Percentiles rank a stretch among this genome's conserved stretches.
Evolutionary conservation across 2,888 invertebrate genomes (phyloP).

Genomic region (Mactromeris polynyma): DNA sequence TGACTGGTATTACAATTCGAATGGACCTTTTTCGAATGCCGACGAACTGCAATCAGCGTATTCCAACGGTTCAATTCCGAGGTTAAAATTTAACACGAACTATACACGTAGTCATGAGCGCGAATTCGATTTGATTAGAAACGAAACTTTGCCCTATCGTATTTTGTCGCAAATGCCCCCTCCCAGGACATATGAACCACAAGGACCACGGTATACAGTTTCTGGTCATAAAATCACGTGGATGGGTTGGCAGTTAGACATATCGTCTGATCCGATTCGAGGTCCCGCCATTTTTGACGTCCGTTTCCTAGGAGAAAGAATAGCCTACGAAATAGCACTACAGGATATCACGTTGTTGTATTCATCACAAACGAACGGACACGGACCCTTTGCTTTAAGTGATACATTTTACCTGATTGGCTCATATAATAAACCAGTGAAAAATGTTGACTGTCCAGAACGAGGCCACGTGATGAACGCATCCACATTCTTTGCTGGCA

Average conservation of each 20-base stretch:
- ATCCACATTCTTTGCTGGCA: constrained; percentile 30
- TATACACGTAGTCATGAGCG: constrained; percentile 26
- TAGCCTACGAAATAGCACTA: constrained; percentile 76
- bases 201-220: constrained; percentile 72
- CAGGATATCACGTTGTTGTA: constrained; percentile 73
- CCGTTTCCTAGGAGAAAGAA: constrained; percentile 68
- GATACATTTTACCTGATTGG: constrained; percentile 68
- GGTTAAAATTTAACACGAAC: constrained; percentile 49
- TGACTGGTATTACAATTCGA: constrained; percentile 60
- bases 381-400: constrained; percentile 58
- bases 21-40: constrained; percentile 63
- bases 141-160: constrained; percentile 45
- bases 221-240: constrained; percentile 67
- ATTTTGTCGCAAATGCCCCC: constrained; percentile 64
- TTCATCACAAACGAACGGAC: constrained; percentile 64
- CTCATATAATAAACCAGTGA: constrained; percentile 28
- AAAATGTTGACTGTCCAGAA: constrained; percentile 74
- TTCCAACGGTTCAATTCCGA: constrained; percentile 38
- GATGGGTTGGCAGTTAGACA: constrained; percentile 76
- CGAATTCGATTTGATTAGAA: constrained; percentile 33
- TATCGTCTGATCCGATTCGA: constrained; percentile 58
- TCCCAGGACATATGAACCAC: constrained; percentile 69
- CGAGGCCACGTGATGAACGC: constrained; percentile 66
- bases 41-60: constrained; percentile 56
- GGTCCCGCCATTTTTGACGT: constrained; percentile 68